phyloP scores from a whole-genome alignment of 2,113 vertebrate species.

The Xenopus borealis region DNA sequence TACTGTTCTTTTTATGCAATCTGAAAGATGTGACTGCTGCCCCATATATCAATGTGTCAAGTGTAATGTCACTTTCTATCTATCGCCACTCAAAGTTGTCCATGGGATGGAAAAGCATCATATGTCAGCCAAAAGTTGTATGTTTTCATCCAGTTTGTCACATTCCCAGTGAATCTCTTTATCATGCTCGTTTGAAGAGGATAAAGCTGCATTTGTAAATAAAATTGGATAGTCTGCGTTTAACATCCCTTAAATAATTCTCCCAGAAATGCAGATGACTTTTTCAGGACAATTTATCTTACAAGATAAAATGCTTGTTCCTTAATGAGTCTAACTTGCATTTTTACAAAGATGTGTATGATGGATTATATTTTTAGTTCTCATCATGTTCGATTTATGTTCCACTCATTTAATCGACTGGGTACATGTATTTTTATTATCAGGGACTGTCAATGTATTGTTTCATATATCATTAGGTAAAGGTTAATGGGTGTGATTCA shows the following conservation, averaged over 20 bases:
- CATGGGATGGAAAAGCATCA: constrained; percentile 24
- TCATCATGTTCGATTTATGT: constrained; percentile 13
- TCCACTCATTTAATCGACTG: constrained; percentile 18
- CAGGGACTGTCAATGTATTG: background rate
- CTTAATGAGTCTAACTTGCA: constrained; percentile 21
- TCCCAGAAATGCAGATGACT: constrained; percentile 8
- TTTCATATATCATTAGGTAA: constrained; percentile 1
- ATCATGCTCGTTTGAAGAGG: constrained; percentile 6
- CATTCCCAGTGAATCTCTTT: constrained; percentile 13
- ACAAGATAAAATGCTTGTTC: constrained; percentile 22
- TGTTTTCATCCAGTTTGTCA: constrained; percentile 25
- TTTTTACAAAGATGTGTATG: constrained; percentile 27
- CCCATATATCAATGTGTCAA: constrained; percentile 34
- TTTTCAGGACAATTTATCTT: constrained; percentile 13
- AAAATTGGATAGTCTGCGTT: background rate
- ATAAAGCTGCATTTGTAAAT: constrained; percentile 35
- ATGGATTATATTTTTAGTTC: constrained; percentile 13
- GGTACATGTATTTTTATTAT: constrained; percentile 3
- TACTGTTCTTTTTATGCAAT: constrained; percentile 19
- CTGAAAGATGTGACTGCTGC: constrained; percentile 17
- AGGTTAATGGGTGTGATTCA: constrained; percentile 1
- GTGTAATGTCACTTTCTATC: constrained; percentile 37
- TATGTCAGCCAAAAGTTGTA: constrained; percentile 30
- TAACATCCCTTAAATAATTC: constrained; percentile 1
- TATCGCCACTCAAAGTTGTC: constrained; percentile 34